phyloP scores from a whole-genome alignment of 2,888 invertebrate genomes.

The Drosophila rubida region DNA sequence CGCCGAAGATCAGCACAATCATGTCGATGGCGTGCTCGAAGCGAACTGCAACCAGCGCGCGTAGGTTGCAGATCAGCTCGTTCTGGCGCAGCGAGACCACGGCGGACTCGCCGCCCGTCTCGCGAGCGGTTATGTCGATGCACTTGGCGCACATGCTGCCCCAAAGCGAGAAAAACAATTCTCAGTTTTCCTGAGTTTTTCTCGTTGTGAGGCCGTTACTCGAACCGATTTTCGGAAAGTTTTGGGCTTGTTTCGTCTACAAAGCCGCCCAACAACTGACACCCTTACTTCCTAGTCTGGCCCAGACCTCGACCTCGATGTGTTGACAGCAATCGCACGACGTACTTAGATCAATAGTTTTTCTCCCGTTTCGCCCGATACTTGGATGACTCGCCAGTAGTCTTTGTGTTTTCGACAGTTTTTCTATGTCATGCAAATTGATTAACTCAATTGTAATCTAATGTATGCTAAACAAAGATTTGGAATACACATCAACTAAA shows the following conservation, averaged over 20 bases:
- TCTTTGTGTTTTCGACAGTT: no score
- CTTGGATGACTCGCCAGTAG: no score
- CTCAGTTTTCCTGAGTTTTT: conserved; percentile 8
- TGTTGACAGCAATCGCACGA: background rate
- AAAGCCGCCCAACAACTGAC: background rate
- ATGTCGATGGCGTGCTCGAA: conserved; percentile 49
- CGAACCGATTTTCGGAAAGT: background rate
- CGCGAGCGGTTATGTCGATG: conserved; percentile 59
- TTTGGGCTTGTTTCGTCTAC: background rate
- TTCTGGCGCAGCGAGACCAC: conserved; percentile 53
- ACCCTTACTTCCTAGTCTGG: background rate
- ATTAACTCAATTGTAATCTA: no score
- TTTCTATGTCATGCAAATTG: no score
- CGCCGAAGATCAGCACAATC: conserved; percentile 59
- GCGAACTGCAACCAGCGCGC: conserved; percentile 60
- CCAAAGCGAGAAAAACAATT: background rate
- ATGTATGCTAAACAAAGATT: no score
- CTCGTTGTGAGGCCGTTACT: background rate
- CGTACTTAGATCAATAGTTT: background rate
- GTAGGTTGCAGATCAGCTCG: conserved; percentile 63
- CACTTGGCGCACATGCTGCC: conserved; percentile 22
- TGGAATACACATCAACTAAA: no score
- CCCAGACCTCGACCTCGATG: background rate
- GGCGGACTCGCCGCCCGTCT: conserved; percentile 33
- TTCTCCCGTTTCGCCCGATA: no score